phyloP scores from a whole-genome alignment of 1,140 invertebrate genomes.

The Nephotettix cincticeps region DNA sequence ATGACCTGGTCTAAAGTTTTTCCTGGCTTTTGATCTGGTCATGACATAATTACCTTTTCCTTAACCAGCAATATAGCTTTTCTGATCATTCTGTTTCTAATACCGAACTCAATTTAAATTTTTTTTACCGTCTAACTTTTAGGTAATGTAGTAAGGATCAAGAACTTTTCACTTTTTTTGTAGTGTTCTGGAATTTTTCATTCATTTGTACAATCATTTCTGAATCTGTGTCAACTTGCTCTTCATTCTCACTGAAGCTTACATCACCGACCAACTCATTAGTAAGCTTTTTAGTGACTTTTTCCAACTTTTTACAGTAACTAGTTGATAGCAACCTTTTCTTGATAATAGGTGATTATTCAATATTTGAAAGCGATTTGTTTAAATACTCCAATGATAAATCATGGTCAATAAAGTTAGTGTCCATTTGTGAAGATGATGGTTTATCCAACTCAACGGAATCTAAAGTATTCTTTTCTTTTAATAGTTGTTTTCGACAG shows the following conservation, averaged over 20 bases:
- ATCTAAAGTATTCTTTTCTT: neutral
- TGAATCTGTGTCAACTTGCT: neutral
- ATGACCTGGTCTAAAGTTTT: neutral
- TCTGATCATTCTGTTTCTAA: neutral
- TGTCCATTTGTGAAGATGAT: neutral
- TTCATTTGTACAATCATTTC: neutral
- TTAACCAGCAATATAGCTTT: neutral
- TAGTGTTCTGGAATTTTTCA: constrained; percentile 7
- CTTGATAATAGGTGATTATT: neutral
- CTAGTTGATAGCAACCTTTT: neutral
- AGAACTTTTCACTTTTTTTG: constrained; percentile 5
- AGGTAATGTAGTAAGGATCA: neutral
- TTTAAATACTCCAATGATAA: constrained; percentile 18
- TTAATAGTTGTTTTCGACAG: neutral
- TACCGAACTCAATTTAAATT: constrained; percentile 3
- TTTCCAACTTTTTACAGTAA: constrained; percentile 1
- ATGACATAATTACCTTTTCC: neutral
- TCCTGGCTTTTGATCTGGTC: neutral
- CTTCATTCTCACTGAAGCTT: neutral
- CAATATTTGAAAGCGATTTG: constrained; percentile 1
- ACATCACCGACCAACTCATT: neutral
- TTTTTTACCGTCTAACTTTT: constrained; percentile 13
- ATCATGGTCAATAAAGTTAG: neutral
- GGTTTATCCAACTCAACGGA: neutral
- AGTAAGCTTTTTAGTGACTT: neutral